phyloP scores from a whole-genome alignment of 2,888 invertebrate genomes.

The Lasiommata megera region DNA sequence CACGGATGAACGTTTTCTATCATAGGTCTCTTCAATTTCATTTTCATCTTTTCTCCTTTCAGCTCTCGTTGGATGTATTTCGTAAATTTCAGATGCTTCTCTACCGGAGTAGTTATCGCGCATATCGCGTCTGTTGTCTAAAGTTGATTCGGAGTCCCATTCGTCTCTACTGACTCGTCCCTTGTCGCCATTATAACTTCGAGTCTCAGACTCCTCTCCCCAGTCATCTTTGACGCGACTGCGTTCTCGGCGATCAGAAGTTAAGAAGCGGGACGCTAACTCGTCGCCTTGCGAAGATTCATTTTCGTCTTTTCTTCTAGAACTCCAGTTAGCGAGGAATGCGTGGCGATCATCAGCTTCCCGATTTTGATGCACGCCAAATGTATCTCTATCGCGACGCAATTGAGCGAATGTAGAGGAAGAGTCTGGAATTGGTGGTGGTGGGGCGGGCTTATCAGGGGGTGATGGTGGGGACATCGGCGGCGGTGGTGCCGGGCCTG shows the following conservation, averaged over 20 bases:
- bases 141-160: slow-evolving; percentile 74
- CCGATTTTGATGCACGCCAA: slow-evolving; percentile 86
- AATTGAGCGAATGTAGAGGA: slow-evolving; percentile 85
- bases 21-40: slow-evolving; percentile 58
- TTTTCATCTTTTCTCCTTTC: slow-evolving; percentile 64
- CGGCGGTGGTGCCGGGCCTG: slow-evolving; percentile 84
- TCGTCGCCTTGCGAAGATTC: slow-evolving; percentile 63
- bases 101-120: slow-evolving; percentile 66
- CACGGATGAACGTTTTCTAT: slow-evolving; percentile 61
- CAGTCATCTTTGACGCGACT: slow-evolving; percentile 57
- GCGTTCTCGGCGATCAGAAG: slow-evolving; percentile 62
- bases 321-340: slow-evolving; percentile 76
- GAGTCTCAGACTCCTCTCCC: slow-evolving; percentile 67
- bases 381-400: slow-evolving; percentile 86
- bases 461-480: slow-evolving; percentile 80
- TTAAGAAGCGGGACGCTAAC: slow-evolving; percentile 67
- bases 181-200: slow-evolving; percentile 61
- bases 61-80: slow-evolving; percentile 62
- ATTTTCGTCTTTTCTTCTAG: slow-evolving; percentile 64
- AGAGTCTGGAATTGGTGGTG: slow-evolving; percentile 82
- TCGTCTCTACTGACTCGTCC: slow-evolving; percentile 63
- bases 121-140: slow-evolving; percentile 57
- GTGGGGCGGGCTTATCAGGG: slow-evolving; percentile 78
- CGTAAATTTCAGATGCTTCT: slow-evolving; percentile 73
- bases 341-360: slow-evolving; percentile 79